A percentile compares a stretch with the other conserved stretches of the same genome.
Evolutionary conservation across 2,888 invertebrate species (phyloP).

Genomic region (Mesochorus sp.): DNA sequence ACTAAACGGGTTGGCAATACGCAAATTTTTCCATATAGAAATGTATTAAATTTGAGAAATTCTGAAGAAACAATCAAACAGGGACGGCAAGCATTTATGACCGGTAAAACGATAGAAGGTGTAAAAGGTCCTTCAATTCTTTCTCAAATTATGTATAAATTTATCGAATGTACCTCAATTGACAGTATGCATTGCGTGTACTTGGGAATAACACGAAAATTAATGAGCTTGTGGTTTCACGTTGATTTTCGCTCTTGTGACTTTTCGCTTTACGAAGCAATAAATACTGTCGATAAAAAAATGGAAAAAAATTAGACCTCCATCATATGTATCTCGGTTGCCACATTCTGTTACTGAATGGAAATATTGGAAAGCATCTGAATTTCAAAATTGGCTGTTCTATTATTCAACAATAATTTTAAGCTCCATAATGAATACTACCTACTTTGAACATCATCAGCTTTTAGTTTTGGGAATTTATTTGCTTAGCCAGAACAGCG

Average conservation of each 20-base stretch:
- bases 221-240: conserved; percentile 57
- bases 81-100: not conserved
- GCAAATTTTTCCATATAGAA: not conserved
- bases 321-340: conserved; percentile 54
- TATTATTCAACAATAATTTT: no score
- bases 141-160: conserved; percentile 37
- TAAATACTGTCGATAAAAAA: conserved; percentile 49
- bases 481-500: no score
- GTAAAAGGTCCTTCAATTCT: conserved; percentile 59
- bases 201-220: conserved; percentile 50
- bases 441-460: no score
- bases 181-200: conserved; percentile 61
- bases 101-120: not conserved
- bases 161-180: conserved; percentile 46
- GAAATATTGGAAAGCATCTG: conserved; percentile 62
- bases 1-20: not conserved
- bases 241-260: no score
- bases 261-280: no score
- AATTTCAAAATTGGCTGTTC: conserved; percentile 61
- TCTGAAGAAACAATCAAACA: not conserved
- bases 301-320: conserved; percentile 45
- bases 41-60: not conserved
- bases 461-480: no score
- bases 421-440: no score
- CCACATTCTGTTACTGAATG: conserved; percentile 51